Evolutionary conservation across 2,113 vertebrate genomes (phyloP), one percentile per base, ranked within the genome.

Genomic region (Heterocephalus glaber): DNA sequence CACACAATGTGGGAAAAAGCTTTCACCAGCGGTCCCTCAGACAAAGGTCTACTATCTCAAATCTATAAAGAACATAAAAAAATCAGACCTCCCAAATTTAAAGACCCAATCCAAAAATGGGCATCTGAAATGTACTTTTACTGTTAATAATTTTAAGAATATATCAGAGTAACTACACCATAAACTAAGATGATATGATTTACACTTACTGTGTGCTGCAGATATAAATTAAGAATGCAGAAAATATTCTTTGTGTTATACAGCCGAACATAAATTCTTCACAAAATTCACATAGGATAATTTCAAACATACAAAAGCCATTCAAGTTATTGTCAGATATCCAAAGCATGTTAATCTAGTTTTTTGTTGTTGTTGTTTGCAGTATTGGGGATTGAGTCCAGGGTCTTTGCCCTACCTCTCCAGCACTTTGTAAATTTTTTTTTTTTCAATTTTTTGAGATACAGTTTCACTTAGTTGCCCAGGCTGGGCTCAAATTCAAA

Each of bases 141-240:
- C 81, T 83, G 70, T 38, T 77, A 94, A 88, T 54, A 88, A 66
- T 97, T 95, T 94, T 63, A 93, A 87, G 47, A 95, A 44, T 22
- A 79, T 41, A 86, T 20, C 7, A 85, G 7, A 80, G 14, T 77
- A 84, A 95, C 11, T 28, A 74, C 2, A 93, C 35, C 7, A 87
- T 82, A 83, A 96, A 89, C 47, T 54, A 96, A 90, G 12, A 65
- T 68, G 33, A 81, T 13, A 19, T 28, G 8, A 12, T 24, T 83
- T 86, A 72, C 17, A 84, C 33, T 94, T 77, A 63, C 19, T 70
- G 66, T 20, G 52, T 38, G 3, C 26, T 77, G 3, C 10, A 70
- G 22, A 95, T 61, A 82, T 86, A 66, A 65, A 74, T 90, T 89
- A 92, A 90, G 44, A 89, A 54, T 70, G 90, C 10, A 94, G 33